Base-by-base conservation (phyloP, 2,888 invertebrate species). In the Eudasyphora cyanicolor region DNA sequence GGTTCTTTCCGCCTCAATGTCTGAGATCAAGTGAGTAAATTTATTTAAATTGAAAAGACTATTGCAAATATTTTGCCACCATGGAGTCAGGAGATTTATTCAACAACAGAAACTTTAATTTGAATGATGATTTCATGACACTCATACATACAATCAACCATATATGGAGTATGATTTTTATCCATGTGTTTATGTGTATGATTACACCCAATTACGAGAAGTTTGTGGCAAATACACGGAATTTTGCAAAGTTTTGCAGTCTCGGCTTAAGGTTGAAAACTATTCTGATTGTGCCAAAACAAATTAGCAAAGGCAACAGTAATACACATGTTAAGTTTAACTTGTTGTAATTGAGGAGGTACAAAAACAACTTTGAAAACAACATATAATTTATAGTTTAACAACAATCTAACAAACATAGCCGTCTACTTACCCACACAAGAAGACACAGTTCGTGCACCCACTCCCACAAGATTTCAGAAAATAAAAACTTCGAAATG, bases 271-370 rank as follows among this genome's bases (percentile, higher is more conserved):
- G 29, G 64, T 14, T 27, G 12, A 2, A 35, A 35, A 64, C 21
- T 24, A 8, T 35, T 42, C 17, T 24, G 8, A 19, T 60, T 51
- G 64, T 71, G 64, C 69, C 70, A 45, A 75, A 78, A 17, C 32
- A 75, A 78, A 82, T 70, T 78, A 64, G 70, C 69, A 54, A n/a
- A n/a, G 21, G 21, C 21, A 54, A 6, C 73, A 64, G 70, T 51
- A 51, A 45, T 8, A 49, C 51, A 70, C n/a, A 35, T 67, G 54
- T 10, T n/a, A 35, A 35, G 49, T 45, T 69, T 5, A 69, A 76
- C 49, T 71, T 80, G 17, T 51, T 76, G 57, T 81, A 77, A 73
- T 74, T 67, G 71, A 45, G 76, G 21, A 67, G 57, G 42, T 49
- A 32, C 21, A n/a, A 42, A 51, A 45, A 19, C 38, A 64, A 49